Conservation (phyloP, 2,113 vertebrate species). For the Xyliphius kryptos region DNA sequence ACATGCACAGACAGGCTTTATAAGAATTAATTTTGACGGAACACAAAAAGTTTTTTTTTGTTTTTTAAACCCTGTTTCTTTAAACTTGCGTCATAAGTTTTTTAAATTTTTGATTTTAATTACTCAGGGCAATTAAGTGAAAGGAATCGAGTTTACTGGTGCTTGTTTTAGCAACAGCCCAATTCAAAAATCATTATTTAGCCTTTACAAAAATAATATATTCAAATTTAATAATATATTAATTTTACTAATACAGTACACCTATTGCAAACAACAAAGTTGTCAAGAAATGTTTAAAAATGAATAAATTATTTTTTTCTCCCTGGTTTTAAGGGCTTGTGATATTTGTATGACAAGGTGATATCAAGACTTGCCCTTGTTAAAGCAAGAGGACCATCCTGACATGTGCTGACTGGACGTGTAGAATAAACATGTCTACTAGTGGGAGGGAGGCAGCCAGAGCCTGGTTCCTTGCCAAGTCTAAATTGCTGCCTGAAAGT, state of each 20-base stretch:
- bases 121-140: too few relatives aligned
- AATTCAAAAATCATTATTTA: too few relatives aligned
- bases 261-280: neutral
- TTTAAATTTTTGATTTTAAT: too few relatives aligned
- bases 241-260: neutral
- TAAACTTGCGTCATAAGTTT: too few relatives aligned
- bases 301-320: neutral
- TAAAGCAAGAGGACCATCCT: conserved; percentile 41
- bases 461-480: conserved; percentile 71
- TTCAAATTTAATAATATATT: neutral
- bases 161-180: too few relatives aligned
- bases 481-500: conserved; percentile 75
- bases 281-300: neutral
- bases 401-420: conserved; percentile 54
- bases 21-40: too few relatives aligned
- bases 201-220: too few relatives aligned
- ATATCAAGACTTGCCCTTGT: conserved; percentile 42
- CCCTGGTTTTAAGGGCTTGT: conserved; percentile 1
- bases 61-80: too few relatives aligned
- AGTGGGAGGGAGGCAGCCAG: conserved; percentile 67
- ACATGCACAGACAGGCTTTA: too few relatives aligned
- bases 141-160: too few relatives aligned
- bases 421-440: conserved; percentile 87
- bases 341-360: conserved; percentile 35
- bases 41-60: too few relatives aligned